Conservation (phyloP, 2,113 vertebrate species). For the Poicephalus gulielmi region DNA sequence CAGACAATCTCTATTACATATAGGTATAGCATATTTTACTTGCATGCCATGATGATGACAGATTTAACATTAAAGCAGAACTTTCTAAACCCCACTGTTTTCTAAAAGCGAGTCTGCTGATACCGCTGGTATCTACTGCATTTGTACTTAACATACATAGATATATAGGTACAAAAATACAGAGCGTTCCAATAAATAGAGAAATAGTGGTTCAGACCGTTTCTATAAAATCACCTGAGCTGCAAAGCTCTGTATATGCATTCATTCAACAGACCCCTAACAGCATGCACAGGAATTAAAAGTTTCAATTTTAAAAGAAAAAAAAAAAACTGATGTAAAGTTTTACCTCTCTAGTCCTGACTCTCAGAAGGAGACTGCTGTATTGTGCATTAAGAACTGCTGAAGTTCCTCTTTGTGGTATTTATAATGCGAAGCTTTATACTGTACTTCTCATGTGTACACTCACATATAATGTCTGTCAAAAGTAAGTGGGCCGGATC, state of each 20-base stretch:
- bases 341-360: constrained; percentile 76
- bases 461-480: constrained; percentile 72
- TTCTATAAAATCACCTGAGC: constrained; percentile 43
- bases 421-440: constrained; percentile 78
- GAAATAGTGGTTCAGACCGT: background rate
- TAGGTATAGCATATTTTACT: constrained; percentile 10
- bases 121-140: background rate
- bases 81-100: constrained; percentile 2
- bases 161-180: background rate
- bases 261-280: background rate
- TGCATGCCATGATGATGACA: constrained; percentile 40
- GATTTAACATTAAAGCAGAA: constrained; percentile 37
- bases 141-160: background rate
- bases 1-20: background rate
- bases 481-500: constrained; percentile 72
- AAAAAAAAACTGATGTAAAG: constrained; percentile 23
- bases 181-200: background rate
- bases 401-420: constrained; percentile 73
- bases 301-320: constrained; percentile 61
- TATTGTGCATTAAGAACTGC: constrained; percentile 72
- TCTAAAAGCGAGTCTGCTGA: background rate
- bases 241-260: constrained; percentile 30
- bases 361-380: constrained; percentile 70
- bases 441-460: constrained; percentile 76
- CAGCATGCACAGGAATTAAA: constrained; percentile 55